These are phyloP conservation scores for Nineta flava DNA, from an alignment of 2,888 invertebrate genomes.

Conservation along the genomic window DNA sequence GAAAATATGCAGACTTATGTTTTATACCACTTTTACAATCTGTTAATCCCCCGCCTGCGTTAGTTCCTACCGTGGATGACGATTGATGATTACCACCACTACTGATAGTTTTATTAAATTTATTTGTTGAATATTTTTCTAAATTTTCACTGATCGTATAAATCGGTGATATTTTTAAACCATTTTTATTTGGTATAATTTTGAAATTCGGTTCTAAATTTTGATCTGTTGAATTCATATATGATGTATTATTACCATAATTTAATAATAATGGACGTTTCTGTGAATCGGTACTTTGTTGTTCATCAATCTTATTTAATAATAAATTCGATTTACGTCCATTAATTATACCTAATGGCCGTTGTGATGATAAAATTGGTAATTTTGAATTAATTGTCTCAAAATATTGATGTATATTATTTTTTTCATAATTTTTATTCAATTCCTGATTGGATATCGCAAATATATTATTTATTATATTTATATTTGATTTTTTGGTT, in stretches of 20 bases:
- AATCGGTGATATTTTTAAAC: constrained; percentile 36
- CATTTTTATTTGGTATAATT: constrained; percentile 36
- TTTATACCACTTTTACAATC: too few relatives aligned
- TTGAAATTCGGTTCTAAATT: constrained; percentile 18
- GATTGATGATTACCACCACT: too few relatives aligned
- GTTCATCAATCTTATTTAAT: constrained; percentile 24
- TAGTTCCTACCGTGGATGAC: too few relatives aligned
- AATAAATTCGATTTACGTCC: constrained; percentile 22
- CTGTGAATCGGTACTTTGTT: constrained; percentile 27
- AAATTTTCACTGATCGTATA: constrained; percentile 28
- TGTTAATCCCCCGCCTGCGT: too few relatives aligned
- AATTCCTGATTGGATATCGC: constrained; percentile 14
- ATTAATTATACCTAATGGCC: constrained; percentile 26
- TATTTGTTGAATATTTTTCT: constrained; percentile 17
- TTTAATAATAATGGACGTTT: constrained; percentile 27
- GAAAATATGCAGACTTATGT: too few relatives aligned
- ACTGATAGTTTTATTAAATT: too few relatives aligned
- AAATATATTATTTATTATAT: constrained; percentile 25
- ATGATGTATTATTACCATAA: constrained; percentile 10
- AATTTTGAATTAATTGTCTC: constrained; percentile 8
- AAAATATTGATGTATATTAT: constrained; percentile 7
- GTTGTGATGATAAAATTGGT: constrained; percentile 32
- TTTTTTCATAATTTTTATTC: constrained; percentile 13
- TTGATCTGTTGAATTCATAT: constrained; percentile 2
- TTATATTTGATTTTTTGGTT: constrained; percentile 21